Evolutionary conservation across 2,888 invertebrate species (phyloP), one percentile per base, ranked within the genome.

Genomic region (Epistrophe eligans): DNA sequence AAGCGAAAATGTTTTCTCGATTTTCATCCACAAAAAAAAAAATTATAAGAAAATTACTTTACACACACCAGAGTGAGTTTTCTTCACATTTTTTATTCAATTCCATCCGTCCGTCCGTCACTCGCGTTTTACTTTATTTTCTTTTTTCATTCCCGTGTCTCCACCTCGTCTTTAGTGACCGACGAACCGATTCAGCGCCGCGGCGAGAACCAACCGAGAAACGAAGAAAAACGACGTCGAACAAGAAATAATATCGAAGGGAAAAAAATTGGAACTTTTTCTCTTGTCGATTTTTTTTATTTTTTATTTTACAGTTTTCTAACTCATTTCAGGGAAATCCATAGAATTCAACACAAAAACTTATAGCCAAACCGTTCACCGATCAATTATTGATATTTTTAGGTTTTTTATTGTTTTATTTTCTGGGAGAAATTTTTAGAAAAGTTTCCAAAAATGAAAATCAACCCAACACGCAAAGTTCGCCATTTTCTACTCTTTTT

Each of bases 401-500:
- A 55, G 72, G 45, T 55, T 72, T 87, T 87, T 87, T 83, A 87
- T 73, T 87, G 87, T 79, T 87, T 83, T 82, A 87, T 82, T 83
- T 76, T 76, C 62, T 87, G 83, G 82, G 74, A 83, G 83, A 87
- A 83, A 87, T 87, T 87, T 67, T 87, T 76, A 81, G 73, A 88
- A 82, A 88, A 84, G 83, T 88, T 88, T 81, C 84, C 84, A 84
- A 84, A 84, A 90, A 90, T 88, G 89, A 90, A 90, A 90, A 90
- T 90, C 90, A 90, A 89, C 85, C 89, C 89, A 89, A 89, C 89
- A 89, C 87, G 87, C 87, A 89, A 89, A 89, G 89, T 90, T 90
- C 90, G 90, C 90, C 90, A 90, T 90, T 90, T 90, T 90, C 89
- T 90, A 90, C 89, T 89, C 90, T 89, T 89, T 88, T 88, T 77